Percentiles rank a stretch among this genome's conserved stretches.
Evolutionary conservation across 2,797 vertebrate species (phyloP).

Genomic region (Emys orbicularis): DNA sequence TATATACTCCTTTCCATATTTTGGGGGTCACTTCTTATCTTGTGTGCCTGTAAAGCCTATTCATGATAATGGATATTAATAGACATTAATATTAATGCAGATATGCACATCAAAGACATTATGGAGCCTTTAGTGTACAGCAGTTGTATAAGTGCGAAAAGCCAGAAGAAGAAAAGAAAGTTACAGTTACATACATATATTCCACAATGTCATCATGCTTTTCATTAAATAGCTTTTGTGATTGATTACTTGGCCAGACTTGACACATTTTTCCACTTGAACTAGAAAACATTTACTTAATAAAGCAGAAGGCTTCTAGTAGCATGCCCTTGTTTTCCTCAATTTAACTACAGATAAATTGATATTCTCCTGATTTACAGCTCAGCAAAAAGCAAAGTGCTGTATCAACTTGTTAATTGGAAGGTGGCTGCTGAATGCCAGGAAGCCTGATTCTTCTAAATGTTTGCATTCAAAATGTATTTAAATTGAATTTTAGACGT

Average conservation of each 20-base stretch:
- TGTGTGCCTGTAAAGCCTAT: not conserved
- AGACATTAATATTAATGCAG: rapidly evolving
- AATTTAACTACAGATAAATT: constrained; percentile 49
- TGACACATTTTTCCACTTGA: constrained; percentile 45
- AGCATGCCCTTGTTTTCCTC: constrained; percentile 59
- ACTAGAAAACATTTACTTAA: constrained; percentile 45
- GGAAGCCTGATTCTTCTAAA: constrained; percentile 20
- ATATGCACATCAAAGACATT: not conserved
- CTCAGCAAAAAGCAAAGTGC: constrained; percentile 38
- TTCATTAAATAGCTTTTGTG: constrained; percentile 27
- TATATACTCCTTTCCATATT: not conserved
- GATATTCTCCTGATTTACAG: constrained; percentile 41
- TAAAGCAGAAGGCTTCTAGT: constrained; percentile 50
- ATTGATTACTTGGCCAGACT: constrained; percentile 53
- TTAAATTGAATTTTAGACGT: not conserved
- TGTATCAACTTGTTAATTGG: constrained; percentile 48
- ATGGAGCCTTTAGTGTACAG: not conserved
- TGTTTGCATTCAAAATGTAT: not conserved
- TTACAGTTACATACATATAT: not conserved
- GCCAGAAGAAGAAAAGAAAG: not conserved
- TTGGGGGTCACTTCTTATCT: not conserved
- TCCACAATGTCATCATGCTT: not conserved
- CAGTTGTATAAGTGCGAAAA: not conserved
- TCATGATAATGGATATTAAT: not conserved
- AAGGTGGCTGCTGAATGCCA: constrained; percentile 53